phyloP scores from a whole-genome alignment of 2,797 vertebrate genomes.

The Clarias platycephalus region DNA sequence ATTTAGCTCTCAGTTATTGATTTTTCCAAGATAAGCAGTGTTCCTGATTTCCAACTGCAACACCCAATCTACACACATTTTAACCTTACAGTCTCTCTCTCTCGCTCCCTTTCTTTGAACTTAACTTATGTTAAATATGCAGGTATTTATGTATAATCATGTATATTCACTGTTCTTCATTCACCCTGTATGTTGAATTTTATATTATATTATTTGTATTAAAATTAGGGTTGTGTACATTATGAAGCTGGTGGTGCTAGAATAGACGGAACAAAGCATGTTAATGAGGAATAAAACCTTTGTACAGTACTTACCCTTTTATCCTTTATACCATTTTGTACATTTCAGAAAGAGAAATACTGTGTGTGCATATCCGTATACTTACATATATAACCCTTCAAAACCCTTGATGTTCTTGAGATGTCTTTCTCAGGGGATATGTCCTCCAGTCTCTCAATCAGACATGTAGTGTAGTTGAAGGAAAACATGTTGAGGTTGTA shows the following conservation, averaged over 20 bases:
- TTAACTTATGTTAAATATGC: background rate
- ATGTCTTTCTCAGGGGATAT: slow-evolving; percentile 1
- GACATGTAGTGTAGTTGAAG: slow-evolving; percentile 8
- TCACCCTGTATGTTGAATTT: background rate
- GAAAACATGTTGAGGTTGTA: slow-evolving; percentile 32
- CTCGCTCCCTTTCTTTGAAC: background rate
- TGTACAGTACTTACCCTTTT: background rate
- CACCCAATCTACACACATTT: background rate
- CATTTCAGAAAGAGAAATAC: background rate
- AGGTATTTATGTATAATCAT: background rate
- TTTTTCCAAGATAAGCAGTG: background rate
- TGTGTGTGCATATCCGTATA: background rate
- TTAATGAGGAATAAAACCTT: background rate
- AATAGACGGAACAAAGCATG: background rate
- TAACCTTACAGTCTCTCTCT: background rate
- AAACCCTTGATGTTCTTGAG: background rate
- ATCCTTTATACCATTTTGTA: background rate
- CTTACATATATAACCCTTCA: slow-evolving; percentile 24
- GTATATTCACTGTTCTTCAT: too few relatives aligned
- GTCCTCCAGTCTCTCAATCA: slow-evolving; percentile 1
- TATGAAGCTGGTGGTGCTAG: background rate
- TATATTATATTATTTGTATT: background rate
- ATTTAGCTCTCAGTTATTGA: background rate
- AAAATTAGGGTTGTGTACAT: background rate
- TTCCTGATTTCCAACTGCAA: background rate